Conservation (phyloP, 2,888 invertebrate genomes). For the Latrodectus hesperus region DNA sequence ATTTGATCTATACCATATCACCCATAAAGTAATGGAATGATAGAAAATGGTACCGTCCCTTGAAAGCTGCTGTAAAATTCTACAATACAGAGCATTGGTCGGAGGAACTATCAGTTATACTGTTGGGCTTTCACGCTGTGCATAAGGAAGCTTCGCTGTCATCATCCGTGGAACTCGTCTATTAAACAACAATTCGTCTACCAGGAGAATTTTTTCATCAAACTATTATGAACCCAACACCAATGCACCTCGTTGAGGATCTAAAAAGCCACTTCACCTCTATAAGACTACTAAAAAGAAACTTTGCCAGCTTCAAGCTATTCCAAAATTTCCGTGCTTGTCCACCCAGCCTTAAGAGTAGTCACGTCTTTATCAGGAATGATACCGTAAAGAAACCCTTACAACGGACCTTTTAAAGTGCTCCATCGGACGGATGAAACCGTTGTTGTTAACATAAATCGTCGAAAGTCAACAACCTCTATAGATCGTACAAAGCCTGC, state of each 20-base stretch:
- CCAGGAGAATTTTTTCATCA: conserved; percentile 13
- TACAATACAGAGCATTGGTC: neutral
- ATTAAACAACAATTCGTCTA: neutral
- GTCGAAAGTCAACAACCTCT: no score
- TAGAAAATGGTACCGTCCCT: neutral
- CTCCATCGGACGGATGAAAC: no score
- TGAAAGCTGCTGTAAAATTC: neutral
- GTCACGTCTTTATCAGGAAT: no score
- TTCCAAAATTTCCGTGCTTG: no score
- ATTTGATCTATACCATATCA: neutral
- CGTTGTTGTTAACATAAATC: no score
- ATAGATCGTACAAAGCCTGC: no score
- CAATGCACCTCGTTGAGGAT: neutral
- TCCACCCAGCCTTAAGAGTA: no score
- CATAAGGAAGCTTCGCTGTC: neutral
- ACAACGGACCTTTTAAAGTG: no score
- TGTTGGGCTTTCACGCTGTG: neutral
- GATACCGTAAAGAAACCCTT: no score
- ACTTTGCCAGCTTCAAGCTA: no score
- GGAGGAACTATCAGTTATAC: neutral
- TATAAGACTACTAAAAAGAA: neutral
- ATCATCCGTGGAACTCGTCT: neutral
- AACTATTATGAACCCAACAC: neutral
- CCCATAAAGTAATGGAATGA: neutral
- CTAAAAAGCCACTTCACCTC: neutral